Base-by-base conservation (phyloP, 2,797 vertebrate species). In the Phoeniculus purpureus region DNA sequence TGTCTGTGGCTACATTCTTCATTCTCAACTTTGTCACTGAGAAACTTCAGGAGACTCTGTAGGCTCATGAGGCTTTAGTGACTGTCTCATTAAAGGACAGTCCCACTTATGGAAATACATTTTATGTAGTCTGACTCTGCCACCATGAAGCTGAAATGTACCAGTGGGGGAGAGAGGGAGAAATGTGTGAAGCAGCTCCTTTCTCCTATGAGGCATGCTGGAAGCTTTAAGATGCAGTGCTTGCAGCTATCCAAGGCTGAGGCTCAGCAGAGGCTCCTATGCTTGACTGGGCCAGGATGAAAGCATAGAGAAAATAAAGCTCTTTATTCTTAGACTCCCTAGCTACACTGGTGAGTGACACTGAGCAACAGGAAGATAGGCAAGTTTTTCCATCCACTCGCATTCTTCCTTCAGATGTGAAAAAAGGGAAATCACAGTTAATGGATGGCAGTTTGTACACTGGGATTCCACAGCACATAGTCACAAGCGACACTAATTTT, bases 141-240 rank as follows among this genome's bases (percentile, higher is more conserved):
- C 18, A 52, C 4, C 7, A 32, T 13, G 20, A 15, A n/a, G 19
- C 51, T 7, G 3, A 56, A 74, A 66, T 5, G 20, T 59, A 65
- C 15, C 37, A 37, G 26, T 3, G 55, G 32, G 9, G 77, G 10
- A 62, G 26, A 56, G 25, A 59, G 9, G 12, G 71, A 75, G 27
- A 45, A 65, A 81, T 1, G 2, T 15, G 21, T 47, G 16, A 75
- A 3, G 3, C 15, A 54, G 3, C 2, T 52, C 3, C 20, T 4
- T 68, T 16, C 1, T 86, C 19, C 34, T 37, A 26, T 25, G 29
- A 54, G 31, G 29, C 31, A 65, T 18, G 20, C 32, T 55, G 56
- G 37, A 58, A 65, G 3, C 11, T 51, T 26, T 29, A 47, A 43
- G 23, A 32, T 13, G 21, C 25, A 31, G 12, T 0, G 0, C 17